These are phyloP conservation scores for Spea bombifrons DNA, from an alignment of 2,113 vertebrate species.

Conservation along the genomic window DNA sequence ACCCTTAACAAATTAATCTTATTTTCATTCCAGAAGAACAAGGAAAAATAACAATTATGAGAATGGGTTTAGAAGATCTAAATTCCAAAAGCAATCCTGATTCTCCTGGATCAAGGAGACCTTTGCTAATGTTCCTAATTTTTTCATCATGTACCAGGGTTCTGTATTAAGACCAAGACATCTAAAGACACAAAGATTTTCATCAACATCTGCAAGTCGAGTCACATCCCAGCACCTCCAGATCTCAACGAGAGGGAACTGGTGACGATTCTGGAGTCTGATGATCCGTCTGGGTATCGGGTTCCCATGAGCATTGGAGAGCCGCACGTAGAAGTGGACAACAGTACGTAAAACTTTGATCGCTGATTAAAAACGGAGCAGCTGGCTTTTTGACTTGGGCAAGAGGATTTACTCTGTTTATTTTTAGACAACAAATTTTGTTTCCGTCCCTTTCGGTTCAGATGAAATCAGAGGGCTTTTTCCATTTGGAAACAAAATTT, in stretches of 20 bases:
- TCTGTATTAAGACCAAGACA: constrained; percentile 79
- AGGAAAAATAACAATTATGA: too few species aligned
- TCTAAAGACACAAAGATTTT: constrained; percentile 74
- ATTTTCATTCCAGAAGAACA: too few species aligned
- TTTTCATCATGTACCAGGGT: constrained; percentile 59
- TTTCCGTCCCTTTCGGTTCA: too few species aligned
- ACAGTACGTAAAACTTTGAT: constrained; percentile 65
- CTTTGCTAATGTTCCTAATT: not conserved
- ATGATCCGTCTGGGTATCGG: constrained; percentile 75
- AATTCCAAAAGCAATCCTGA: not conserved
- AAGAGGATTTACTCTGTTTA: too few species aligned
- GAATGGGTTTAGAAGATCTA: not conserved
- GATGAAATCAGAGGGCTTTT: too few species aligned
- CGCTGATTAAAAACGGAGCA: too few species aligned
- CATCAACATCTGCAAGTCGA: constrained; percentile 82
- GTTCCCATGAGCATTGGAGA: constrained; percentile 91
- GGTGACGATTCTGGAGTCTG: constrained; percentile 77
- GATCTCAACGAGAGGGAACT: constrained; percentile 74
- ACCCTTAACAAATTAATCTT: too few species aligned
- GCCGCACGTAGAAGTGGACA: constrained; percentile 80
- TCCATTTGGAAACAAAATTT: too few species aligned
- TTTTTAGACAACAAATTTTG: too few species aligned
- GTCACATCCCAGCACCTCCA: constrained; percentile 74
- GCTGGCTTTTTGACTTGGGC: too few species aligned
- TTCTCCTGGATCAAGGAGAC: not conserved